Evolutionary conservation across 2,888 invertebrate genomes (phyloP).

Genomic region (Calephelis perditalis): DNA sequence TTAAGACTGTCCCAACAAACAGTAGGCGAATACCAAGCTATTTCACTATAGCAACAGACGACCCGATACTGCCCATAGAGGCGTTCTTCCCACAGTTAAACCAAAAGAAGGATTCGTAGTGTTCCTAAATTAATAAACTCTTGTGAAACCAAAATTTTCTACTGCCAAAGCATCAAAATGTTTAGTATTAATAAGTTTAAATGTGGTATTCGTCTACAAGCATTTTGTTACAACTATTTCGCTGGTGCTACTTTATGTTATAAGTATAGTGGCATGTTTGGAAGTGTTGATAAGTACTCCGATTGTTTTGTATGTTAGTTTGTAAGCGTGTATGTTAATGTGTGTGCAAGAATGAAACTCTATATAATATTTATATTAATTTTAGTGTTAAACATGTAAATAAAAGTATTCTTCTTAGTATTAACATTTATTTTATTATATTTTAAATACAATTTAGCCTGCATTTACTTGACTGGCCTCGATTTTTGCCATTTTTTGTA

Average conservation of each 20-base stretch:
- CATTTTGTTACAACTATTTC: conserved; percentile 26
- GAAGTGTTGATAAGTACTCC: conserved; percentile 18
- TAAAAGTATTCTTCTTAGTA: conserved; percentile 48
- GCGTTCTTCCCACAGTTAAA: conserved; percentile 87
- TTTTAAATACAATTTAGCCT: conserved; percentile 35
- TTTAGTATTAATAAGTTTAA: conserved; percentile 25
- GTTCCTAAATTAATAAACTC: conserved; percentile 42
- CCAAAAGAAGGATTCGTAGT: conserved; percentile 76
- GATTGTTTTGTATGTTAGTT: conserved; percentile 17
- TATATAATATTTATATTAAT: conserved; percentile 51
- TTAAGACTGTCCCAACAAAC: conserved; percentile 81
- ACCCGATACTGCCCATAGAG: conserved; percentile 88
- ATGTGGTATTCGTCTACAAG: conserved; percentile 26
- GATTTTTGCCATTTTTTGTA: conserved; percentile 74
- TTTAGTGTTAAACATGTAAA: conserved; percentile 65
- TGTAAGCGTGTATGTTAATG: conserved; percentile 26
- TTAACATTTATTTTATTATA: conserved; percentile 32
- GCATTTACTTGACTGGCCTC: conserved; percentile 51
- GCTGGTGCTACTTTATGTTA: conserved; percentile 48
- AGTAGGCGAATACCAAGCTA: conserved; percentile 82
- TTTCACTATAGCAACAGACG: conserved; percentile 87
- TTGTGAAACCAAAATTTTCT: conserved; percentile 58
- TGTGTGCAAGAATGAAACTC: conserved; percentile 32
- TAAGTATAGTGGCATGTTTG: conserved; percentile 33
- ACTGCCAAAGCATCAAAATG: conserved; percentile 60